Evolutionary conservation across 2,888 invertebrate genomes (phyloP).

Genomic region (Podotricha telesiphe): DNA sequence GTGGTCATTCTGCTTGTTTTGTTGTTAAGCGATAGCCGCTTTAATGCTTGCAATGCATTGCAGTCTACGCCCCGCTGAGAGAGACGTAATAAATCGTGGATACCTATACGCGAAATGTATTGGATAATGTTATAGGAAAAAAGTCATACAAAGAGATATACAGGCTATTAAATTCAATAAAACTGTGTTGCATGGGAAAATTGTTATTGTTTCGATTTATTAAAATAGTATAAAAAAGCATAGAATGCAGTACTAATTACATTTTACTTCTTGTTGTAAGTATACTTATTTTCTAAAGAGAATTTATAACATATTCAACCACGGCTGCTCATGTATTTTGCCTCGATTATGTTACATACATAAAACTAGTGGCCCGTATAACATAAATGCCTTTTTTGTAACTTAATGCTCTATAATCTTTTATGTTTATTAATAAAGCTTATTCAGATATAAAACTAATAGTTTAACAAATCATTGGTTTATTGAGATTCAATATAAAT

Average conservation of each 20-base stretch:
- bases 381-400: not conserved
- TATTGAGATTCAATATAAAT: too few relatives aligned
- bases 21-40: conserved; percentile 35
- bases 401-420: not conserved
- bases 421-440: too few relatives aligned
- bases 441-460: too few relatives aligned
- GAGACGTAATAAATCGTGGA: conserved; percentile 72
- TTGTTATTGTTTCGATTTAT: conserved; percentile 1
- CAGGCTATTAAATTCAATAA: conserved; percentile 8
- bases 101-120: conserved; percentile 49
- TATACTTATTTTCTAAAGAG: not conserved
- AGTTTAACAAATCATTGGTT: too few relatives aligned
- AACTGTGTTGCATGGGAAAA: conserved; percentile 13
- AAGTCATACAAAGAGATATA: conserved; percentile 30
- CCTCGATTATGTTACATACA: not conserved
- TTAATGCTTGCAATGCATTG: conserved; percentile 52
- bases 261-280: too few relatives aligned
- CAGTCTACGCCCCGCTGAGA: conserved; percentile 60
- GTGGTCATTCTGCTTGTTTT: conserved; percentile 24
- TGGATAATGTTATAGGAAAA: conserved; percentile 36
- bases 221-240: not conserved
- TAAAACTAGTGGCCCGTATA: not conserved
- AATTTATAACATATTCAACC: not conserved
- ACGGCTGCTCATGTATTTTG: not conserved
- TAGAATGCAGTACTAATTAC: not conserved